Percentiles rank a stretch among this genome's conserved stretches.
These are phyloP conservation scores for Hydrophis major DNA, from an alignment of 2,797 vertebrate species.

Conservation along the genomic window DNA sequence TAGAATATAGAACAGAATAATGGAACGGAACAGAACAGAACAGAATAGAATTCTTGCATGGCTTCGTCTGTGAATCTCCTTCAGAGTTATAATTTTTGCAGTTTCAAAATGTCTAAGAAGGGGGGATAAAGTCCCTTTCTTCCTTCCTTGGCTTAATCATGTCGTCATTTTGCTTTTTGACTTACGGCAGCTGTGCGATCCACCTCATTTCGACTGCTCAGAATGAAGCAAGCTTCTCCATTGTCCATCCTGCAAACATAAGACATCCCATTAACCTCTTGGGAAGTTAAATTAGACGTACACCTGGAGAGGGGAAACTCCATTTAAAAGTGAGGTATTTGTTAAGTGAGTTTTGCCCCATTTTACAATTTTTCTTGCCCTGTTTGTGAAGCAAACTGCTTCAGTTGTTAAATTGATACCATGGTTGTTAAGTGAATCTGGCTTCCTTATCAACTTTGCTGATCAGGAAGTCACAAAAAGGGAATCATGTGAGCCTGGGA, in stretches of 20 bases:
- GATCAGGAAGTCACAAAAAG: too few species aligned
- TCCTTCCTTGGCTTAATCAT: background rate
- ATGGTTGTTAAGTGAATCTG: too few species aligned
- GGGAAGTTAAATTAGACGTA: too few species aligned
- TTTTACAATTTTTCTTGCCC: too few species aligned
- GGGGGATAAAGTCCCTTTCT: background rate
- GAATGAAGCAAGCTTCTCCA: slow-evolving; percentile 91
- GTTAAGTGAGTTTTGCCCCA: background rate
- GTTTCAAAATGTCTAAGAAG: background rate
- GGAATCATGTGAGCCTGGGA: too few species aligned
- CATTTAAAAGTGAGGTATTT: background rate
- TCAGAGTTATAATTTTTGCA: background rate
- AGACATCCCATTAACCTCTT: slow-evolving; percentile 48
- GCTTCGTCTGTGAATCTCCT: background rate
- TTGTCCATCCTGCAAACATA: slow-evolving; percentile 87
- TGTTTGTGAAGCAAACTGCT: too few species aligned
- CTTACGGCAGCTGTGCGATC: slow-evolving; percentile 91
- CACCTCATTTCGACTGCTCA: slow-evolving; percentile 90
- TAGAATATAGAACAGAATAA: too few species aligned
- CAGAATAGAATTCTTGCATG: too few species aligned
- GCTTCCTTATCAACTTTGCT: too few species aligned
- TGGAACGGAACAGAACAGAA: too few species aligned
- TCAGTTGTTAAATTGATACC: too few species aligned
- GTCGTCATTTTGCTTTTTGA: background rate
- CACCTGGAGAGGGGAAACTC: too few species aligned